Evolutionary conservation across 2,113 vertebrate genomes (phyloP).

Genomic region (Podilymbus podiceps): DNA sequence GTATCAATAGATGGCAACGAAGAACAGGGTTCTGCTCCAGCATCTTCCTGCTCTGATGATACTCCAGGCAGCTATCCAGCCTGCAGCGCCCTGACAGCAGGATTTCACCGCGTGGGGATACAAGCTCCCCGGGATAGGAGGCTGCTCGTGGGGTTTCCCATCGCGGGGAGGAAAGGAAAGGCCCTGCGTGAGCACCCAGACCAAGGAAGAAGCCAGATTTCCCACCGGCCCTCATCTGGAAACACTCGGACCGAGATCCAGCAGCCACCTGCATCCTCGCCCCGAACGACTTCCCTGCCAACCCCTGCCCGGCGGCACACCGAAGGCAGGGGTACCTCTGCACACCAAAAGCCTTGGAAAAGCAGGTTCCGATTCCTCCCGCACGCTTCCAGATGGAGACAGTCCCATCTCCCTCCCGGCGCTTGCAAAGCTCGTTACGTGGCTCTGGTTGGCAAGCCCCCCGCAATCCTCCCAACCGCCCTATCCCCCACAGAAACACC

Average conservation of each 20-base stretch:
- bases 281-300: neutral
- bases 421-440: neutral
- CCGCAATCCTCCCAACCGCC: neutral
- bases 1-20: neutral
- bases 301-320: neutral
- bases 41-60: neutral
- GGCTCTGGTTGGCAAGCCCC: neutral
- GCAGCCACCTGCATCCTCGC: neutral
- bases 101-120: neutral
- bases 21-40: neutral
- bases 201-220: neutral
- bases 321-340: neutral
- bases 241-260: neutral
- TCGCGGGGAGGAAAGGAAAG: neutral
- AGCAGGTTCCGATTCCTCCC: neutral
- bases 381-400: neutral
- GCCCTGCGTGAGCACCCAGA: neutral
- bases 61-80: neutral
- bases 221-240: accelerated
- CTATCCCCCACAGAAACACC: neutral
- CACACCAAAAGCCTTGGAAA: neutral
- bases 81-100: neutral
- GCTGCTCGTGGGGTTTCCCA: neutral
- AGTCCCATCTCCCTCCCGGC: no score
- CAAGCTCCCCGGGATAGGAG: accelerated